Conservation (phyloP, 2,888 invertebrate genomes). For the Epirrita christyi region DNA sequence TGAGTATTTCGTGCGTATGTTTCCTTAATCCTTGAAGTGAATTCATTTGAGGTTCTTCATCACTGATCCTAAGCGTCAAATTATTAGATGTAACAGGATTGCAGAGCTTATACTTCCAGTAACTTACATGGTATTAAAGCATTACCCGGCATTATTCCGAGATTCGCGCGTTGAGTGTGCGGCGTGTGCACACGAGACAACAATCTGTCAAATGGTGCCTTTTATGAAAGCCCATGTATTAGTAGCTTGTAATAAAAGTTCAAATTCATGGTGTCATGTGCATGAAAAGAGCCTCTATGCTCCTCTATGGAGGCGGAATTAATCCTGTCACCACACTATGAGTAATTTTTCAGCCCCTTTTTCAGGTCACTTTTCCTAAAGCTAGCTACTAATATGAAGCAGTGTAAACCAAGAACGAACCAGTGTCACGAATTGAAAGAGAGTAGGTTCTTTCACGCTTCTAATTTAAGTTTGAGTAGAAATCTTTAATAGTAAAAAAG, state of each 20-base stretch:
- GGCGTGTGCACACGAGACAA: conserved; percentile 25
- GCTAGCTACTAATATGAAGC: too few species aligned
- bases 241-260: too few species aligned
- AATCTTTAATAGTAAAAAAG: conserved; percentile 79
- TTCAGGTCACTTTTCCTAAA: too few species aligned
- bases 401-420: too few species aligned
- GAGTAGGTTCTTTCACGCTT: conserved; percentile 81
- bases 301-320: too few species aligned
- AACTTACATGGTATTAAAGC: conserved; percentile 29
- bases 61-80: conserved; percentile 32
- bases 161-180: conserved; percentile 14
- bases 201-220: conserved; percentile 34
- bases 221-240: conserved; percentile 15
- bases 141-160: conserved; percentile 31
- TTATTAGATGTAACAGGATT: conserved; percentile 45
- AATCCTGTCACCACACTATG: too few species aligned
- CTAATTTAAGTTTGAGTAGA: conserved; percentile 71
- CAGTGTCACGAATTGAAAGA: too few species aligned
- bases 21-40: conserved; percentile 26
- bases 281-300: too few species aligned
- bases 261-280: too few species aligned
- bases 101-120: conserved; percentile 37
- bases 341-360: too few species aligned
- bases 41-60: conserved; percentile 33
- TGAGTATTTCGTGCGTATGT: conserved; percentile 24